A percentile compares a stretch with the other conserved stretches of the same genome.
These are phyloP conservation scores for Latheticus oryzae DNA, from an alignment of 2,888 invertebrate genomes.

Conservation along the genomic window DNA sequence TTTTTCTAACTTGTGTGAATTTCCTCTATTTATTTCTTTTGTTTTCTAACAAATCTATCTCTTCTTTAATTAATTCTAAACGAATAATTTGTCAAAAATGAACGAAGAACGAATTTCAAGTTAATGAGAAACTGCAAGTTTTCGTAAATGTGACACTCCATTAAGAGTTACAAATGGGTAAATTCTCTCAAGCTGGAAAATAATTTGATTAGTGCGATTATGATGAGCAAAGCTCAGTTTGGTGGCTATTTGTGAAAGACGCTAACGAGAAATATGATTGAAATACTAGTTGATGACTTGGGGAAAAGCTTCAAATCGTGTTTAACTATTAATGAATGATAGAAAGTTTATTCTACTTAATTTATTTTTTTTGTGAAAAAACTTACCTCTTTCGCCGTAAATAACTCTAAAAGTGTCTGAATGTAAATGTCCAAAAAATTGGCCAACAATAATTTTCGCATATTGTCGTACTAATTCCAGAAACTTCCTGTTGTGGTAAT, in stretches of 20 bases:
- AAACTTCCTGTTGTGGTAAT: conserved; percentile 82
- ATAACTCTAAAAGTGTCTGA: conserved; percentile 91
- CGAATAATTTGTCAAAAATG: conserved; percentile 21
- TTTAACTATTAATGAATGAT: no score
- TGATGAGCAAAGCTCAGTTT: conserved; percentile 13
- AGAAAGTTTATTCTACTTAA: no score
- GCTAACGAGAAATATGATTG: conserved; percentile 32
- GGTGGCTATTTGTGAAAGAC: no score
- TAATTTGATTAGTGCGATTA: neutral
- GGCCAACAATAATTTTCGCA: conserved; percentile 86
- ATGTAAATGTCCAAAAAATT: conserved; percentile 93
- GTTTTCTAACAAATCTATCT: conserved; percentile 6
- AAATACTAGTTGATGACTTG: conserved; percentile 37
- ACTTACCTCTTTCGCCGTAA: conserved; percentile 79
- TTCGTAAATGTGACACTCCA: conserved; percentile 14
- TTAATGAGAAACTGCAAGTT: conserved; percentile 19
- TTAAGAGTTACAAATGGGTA: conserved; percentile 12
- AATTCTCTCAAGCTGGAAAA: neutral
- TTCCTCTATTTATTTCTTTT: conserved; percentile 23
- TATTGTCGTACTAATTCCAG: conserved; percentile 80
- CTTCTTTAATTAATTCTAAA: conserved; percentile 10
- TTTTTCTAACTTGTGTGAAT: conserved; percentile 26
- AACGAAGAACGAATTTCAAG: neutral
- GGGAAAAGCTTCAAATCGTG: no score
- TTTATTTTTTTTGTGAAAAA: no score